phyloP scores from a whole-genome alignment of 2,888 invertebrate genomes.

The Ophion slaviceki region DNA sequence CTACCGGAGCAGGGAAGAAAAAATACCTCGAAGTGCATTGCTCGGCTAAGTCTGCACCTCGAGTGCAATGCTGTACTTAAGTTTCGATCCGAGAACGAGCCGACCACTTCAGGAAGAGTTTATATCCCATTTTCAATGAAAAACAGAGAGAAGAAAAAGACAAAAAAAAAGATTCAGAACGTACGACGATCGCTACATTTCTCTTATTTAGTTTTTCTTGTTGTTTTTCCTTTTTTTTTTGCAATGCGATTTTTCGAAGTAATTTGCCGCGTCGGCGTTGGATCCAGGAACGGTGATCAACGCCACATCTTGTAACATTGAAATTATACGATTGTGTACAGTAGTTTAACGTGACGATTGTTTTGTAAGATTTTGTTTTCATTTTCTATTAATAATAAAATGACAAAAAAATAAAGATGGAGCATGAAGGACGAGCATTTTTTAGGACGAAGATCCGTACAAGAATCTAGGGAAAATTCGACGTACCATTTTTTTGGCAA shows the following conservation, averaged over 20 bases:
- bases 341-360: constrained; percentile 75
- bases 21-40: constrained; percentile 28
- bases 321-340: constrained; percentile 73
- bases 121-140: constrained; percentile 46
- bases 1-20: background rate
- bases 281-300: constrained; percentile 27
- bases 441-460: background rate
- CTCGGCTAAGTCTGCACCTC: constrained; percentile 10
- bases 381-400: constrained; percentile 77
- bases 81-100: constrained; percentile 34
- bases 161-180: constrained; percentile 13
- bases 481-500: no score
- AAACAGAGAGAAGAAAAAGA: background rate
- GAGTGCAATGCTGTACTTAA: constrained; percentile 58
- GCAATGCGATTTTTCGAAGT: constrained; percentile 38
- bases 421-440: background rate
- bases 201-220: constrained; percentile 8
- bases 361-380: constrained; percentile 79
- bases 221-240: constrained; percentile 27
- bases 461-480: no score
- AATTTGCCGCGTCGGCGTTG: constrained; percentile 35
- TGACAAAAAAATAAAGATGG: constrained; percentile 24
- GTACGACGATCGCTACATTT: constrained; percentile 38
- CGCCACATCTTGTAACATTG: constrained; percentile 62
- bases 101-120: constrained; percentile 21